A percentile compares a stretch with the other conserved stretches of the same genome.
phyloP scores from a whole-genome alignment of 92 coral and sea anemone species.

The Paramuricea clavata region DNA sequence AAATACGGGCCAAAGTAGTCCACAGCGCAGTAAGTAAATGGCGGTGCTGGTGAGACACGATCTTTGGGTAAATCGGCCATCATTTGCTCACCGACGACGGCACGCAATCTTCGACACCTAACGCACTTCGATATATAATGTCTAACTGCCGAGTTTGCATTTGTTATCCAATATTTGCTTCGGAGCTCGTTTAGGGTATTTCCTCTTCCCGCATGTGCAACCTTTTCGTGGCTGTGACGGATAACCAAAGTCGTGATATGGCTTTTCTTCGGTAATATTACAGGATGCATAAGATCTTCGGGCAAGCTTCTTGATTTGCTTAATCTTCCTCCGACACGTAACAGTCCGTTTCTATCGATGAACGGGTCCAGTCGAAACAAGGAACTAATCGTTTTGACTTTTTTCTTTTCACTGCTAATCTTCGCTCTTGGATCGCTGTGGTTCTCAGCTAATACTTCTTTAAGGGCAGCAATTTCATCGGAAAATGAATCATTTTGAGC shows the following conservation, averaged over 20 bases:
- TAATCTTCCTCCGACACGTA: constrained; percentile 77
- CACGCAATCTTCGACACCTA: constrained; percentile 57
- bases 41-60: constrained; percentile 64
- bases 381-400: constrained; percentile 42
- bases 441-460: no score
- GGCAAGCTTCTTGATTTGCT: constrained; percentile 56
- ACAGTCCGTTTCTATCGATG: constrained; percentile 45
- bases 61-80: constrained; percentile 71
- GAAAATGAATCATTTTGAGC: no score
- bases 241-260: constrained; percentile 61
- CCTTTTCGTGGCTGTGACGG: constrained; percentile 27
- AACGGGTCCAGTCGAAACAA: constrained; percentile 67
- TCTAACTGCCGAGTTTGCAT: constrained; percentile 57
- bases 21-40: constrained; percentile 69
- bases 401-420: constrained; percentile 22
- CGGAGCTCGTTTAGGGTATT: constrained; percentile 61
- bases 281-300: constrained; percentile 60
- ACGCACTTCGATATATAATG: constrained; percentile 59
- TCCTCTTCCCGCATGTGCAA: constrained; percentile 71
- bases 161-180: constrained; percentile 63
- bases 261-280: constrained; percentile 65
- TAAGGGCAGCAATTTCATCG: no score
- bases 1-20: constrained; percentile 67
- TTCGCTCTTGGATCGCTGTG: constrained; percentile 14
- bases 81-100: constrained; percentile 61